A percentile compares a stretch with the other conserved stretches of the same genome.
Evolutionary conservation across 1,140 invertebrate genomes (phyloP).

Genomic region (Anastatus disparis): DNA sequence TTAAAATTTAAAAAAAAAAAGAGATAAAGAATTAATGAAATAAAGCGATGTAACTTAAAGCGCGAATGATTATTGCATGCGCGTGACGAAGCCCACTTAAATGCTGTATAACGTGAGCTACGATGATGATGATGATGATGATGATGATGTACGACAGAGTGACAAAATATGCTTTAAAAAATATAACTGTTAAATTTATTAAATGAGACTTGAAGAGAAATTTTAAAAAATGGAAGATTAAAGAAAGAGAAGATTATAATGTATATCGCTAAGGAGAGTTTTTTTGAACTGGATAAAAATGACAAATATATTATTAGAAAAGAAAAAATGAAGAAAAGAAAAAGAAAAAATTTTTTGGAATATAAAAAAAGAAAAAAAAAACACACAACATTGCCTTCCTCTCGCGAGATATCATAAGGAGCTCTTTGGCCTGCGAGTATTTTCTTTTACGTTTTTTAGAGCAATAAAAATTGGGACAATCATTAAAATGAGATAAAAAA

Average conservation of each 20-base stretch:
- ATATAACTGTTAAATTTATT: no score
- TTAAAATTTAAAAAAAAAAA: no score
- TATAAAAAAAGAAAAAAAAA: constrained; percentile 37
- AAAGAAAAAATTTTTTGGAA: no score
- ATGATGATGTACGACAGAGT: no score
- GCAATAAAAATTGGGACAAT: constrained; percentile 65
- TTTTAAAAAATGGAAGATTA: constrained; percentile 37
- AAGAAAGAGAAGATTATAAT: constrained; percentile 42
- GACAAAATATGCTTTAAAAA: no score
- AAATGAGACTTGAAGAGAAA: no score
- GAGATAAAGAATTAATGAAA: no score
- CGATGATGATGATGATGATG: no score
- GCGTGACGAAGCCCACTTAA: no score
- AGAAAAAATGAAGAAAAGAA: constrained; percentile 13
- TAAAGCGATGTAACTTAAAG: background rate
- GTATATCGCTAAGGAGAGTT: constrained; percentile 41
- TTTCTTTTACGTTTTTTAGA: constrained; percentile 60
- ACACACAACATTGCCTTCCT: constrained; percentile 65
- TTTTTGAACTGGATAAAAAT: constrained; percentile 32
- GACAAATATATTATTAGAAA: constrained; percentile 41
- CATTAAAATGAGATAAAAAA: constrained; percentile 55
- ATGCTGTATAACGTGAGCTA: no score
- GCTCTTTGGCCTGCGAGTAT: constrained; percentile 51
- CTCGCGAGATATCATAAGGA: constrained; percentile 46
- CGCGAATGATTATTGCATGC: constrained; percentile 13